These are phyloP conservation scores for Lanius collurio DNA, from an alignment of 2,113 vertebrate genomes.

Conservation along the genomic window DNA sequence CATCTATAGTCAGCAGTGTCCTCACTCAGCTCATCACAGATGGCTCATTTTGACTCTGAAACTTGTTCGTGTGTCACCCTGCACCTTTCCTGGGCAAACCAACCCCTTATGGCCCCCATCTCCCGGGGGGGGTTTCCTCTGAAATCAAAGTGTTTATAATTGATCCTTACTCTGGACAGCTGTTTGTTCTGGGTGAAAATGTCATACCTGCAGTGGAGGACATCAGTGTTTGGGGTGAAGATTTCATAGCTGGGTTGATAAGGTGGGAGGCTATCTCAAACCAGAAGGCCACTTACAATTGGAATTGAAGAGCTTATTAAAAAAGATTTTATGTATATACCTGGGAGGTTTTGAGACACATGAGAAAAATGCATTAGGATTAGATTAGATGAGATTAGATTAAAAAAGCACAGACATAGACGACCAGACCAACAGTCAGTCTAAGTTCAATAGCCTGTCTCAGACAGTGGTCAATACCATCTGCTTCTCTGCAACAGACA, in stretches of 20 bases:
- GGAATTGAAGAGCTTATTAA: background rate
- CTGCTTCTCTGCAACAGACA: background rate
- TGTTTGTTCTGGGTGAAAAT: background rate
- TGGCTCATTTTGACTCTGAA: slow-evolving; percentile 7
- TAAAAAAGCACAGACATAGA: background rate
- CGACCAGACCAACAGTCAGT: background rate
- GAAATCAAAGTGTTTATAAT: background rate
- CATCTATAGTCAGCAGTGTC: slow-evolving; percentile 32
- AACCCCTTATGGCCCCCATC: rapidly evolving
- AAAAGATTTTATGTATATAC: background rate
- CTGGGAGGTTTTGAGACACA: background rate
- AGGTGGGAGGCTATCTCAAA: background rate
- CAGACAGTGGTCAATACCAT: slow-evolving; percentile 14
- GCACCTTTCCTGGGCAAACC: background rate
- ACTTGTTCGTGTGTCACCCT: background rate
- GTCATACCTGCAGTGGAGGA: rapidly evolving
- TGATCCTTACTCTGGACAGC: background rate
- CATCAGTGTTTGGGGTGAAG: background rate
- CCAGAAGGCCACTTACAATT: background rate
- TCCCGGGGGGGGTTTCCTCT: rapidly evolving
- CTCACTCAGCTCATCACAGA: slow-evolving; percentile 25
- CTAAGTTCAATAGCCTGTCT: background rate
- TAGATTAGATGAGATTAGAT: background rate
- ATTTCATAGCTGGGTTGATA: background rate
- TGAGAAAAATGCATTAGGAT: background rate